phyloP scores from a whole-genome alignment of 2,797 vertebrate genomes.

The Perdix hodgsoniae region DNA sequence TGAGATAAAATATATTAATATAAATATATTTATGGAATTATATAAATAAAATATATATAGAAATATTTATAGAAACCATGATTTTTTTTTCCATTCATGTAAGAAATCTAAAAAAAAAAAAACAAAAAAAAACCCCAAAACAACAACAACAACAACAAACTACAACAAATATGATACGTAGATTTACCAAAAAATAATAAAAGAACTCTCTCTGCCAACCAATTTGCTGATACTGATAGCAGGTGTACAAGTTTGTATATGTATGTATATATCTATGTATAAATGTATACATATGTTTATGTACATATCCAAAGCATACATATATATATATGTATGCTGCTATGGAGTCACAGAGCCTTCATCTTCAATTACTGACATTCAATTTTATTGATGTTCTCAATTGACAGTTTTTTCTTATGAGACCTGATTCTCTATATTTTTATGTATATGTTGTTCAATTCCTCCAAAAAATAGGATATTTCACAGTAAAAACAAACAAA shows the following conservation, averaged over 20 bases:
- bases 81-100: not conserved
- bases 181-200: not conserved
- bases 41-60: not conserved
- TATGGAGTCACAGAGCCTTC: too few species aligned
- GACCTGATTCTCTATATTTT: not conserved
- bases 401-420: too few species aligned
- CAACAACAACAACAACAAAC: too few species aligned
- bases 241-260: not conserved
- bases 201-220: fast-evolving
- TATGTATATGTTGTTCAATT: not conserved
- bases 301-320: too few species aligned
- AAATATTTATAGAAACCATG: not conserved
- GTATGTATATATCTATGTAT: not conserved
- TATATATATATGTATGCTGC: too few species aligned
- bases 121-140: not conserved
- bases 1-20: too few species aligned
- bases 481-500: not conserved
- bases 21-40: too few species aligned
- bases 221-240: not conserved
- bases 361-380: not conserved
- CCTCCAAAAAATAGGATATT: not conserved
- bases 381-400: too few species aligned
- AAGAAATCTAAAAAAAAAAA: not conserved
- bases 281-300: too few species aligned
- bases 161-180: not conserved